Conservation (phyloP, 2,113 vertebrate species). For the Protobothrops flavoviridis region DNA sequence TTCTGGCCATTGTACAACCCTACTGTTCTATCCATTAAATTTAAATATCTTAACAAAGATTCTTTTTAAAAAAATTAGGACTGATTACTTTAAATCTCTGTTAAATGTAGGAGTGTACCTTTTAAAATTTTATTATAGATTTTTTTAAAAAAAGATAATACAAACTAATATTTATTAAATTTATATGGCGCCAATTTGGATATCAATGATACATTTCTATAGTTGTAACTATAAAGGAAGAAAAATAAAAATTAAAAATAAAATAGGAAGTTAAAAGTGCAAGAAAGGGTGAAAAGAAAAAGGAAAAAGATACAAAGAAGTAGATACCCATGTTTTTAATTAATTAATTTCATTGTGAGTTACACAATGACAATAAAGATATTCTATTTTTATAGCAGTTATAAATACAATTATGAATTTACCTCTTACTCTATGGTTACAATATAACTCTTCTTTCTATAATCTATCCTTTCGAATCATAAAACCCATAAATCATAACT, state of each 20-base stretch:
- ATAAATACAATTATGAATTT: neutral
- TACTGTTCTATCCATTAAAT: neutral
- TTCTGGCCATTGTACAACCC: neutral
- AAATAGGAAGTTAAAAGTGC: neutral
- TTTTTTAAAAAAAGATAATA: neutral
- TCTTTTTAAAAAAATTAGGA: neutral
- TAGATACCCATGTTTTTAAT: neutral
- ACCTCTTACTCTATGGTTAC: neutral
- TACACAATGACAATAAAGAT: too few relatives aligned
- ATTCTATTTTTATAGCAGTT: neutral
- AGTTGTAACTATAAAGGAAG: neutral
- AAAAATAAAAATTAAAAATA: neutral
- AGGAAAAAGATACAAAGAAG: neutral
- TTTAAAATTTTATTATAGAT: neutral
- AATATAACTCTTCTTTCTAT: neutral
- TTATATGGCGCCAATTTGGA: neutral
- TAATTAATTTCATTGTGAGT: too few relatives aligned
- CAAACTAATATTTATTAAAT: neutral
- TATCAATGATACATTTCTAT: neutral
- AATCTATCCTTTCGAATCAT: neutral
- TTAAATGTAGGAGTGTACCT: neutral
- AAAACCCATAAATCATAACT: neutral
- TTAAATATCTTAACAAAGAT: neutral
- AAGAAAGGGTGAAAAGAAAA: neutral
- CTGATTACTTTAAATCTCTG: neutral